phyloP scores from a whole-genome alignment of 1,140 invertebrate species.

The Saccostrea glomerata region DNA sequence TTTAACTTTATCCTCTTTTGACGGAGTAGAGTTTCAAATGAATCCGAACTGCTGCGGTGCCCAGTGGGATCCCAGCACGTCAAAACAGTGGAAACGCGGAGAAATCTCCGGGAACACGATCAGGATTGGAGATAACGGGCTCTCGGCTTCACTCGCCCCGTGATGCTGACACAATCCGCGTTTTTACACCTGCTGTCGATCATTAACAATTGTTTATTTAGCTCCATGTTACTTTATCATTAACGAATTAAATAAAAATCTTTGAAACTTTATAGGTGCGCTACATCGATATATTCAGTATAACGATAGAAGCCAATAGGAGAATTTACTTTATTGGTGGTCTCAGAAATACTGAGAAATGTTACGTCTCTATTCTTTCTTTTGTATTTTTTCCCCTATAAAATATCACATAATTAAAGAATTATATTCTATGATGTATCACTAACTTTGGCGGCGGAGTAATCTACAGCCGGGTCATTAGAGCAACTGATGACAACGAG shows the following conservation, averaged over 20 bases:
- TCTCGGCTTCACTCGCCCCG: conserved; percentile 48
- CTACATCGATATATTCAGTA: neutral
- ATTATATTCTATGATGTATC: conserved; percentile 2
- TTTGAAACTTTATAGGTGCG: conserved; percentile 38
- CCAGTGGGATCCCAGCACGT: conserved; percentile 51
- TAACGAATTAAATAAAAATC: conserved; percentile 25
- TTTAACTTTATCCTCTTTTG: conserved; percentile 38
- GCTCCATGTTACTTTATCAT: conserved; percentile 27
- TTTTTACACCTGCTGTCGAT: conserved; percentile 56
- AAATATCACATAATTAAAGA: conserved; percentile 21
- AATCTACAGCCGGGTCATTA: conserved; percentile 27
- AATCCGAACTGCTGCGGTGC: conserved; percentile 41
- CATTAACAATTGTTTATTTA: conserved; percentile 44
- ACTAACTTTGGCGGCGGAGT: conserved; percentile 19
- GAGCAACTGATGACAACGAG: conserved; percentile 22
- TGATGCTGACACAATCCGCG: conserved; percentile 52
- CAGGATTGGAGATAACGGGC: conserved; percentile 48
- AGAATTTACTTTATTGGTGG: conserved; percentile 6
- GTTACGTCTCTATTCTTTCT: neutral
- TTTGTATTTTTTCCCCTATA: neutral
- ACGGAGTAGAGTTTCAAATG: conserved; percentile 36
- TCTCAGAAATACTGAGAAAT: neutral
- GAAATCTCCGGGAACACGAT: conserved; percentile 54
- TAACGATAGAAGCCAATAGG: conserved; percentile 32
- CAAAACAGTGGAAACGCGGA: conserved; percentile 53